phyloP scores from a whole-genome alignment of 2,797 vertebrate genomes.

The Rhinella marina region DNA sequence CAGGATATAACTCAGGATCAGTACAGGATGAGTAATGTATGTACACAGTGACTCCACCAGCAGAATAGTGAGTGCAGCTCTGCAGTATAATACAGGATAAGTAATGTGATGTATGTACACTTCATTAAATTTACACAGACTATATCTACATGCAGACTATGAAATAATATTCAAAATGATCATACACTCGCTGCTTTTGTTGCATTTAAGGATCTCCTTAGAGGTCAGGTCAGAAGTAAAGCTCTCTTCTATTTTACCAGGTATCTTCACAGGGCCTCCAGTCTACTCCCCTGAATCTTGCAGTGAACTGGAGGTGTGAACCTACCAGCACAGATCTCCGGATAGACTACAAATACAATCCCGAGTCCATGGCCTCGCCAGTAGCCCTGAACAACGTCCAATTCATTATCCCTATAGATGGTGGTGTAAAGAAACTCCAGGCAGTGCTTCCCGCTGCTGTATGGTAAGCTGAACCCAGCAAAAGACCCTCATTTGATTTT shows the following conservation, averaged over 20 bases:
- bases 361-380: constrained; percentile 86
- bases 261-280: constrained; percentile 93
- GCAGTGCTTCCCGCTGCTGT: constrained; percentile 92
- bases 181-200: neutral
- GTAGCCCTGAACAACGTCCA: constrained; percentile 93
- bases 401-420: constrained; percentile 91
- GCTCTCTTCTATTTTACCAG: constrained; percentile 72
- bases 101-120: no score
- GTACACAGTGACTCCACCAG: no score
- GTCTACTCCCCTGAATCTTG: constrained; percentile 95
- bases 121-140: no score
- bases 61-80: no score
- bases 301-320: constrained; percentile 94
- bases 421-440: constrained; percentile 88
- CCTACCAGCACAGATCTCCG: constrained; percentile 89
- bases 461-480: constrained; percentile 79
- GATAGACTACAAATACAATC: constrained; percentile 98
- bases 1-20: no score
- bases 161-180: no score
- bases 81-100: no score
- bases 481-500: neutral
- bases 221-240: neutral
- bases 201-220: neutral
- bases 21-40: no score
- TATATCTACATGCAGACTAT: no score